Evolutionary conservation across 2,113 vertebrate genomes (phyloP).

Genomic region (Barbus barbus): DNA sequence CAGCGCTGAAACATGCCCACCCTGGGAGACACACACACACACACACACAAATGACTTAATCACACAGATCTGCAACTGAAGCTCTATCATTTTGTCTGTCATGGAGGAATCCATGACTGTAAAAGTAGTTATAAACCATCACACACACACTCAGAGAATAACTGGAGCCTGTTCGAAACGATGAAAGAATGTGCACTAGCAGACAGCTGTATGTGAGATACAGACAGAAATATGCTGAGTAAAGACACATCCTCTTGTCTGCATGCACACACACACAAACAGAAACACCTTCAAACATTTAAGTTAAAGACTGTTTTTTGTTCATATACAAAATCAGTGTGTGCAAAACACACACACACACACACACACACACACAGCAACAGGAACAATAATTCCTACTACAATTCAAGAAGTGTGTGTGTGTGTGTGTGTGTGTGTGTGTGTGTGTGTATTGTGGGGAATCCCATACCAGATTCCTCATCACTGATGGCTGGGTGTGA

Average conservation of each 20-base stretch:
- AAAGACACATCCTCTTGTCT: neutral
- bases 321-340: neutral
- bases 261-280: neutral
- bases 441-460: neutral
- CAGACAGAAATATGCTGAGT: neutral
- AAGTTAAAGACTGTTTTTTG: neutral
- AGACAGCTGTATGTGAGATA: constrained; percentile 3
- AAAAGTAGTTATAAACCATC: no score
- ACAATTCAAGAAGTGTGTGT: neutral
- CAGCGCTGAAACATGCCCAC: neutral
- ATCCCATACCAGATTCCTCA: constrained; percentile 30
- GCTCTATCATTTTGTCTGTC: neutral
- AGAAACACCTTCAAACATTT: neutral
- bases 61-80: neutral
- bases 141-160: neutral
- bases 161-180: neutral
- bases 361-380: neutral
- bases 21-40: neutral
- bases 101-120: no score
- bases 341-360: neutral
- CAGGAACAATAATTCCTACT: neutral
- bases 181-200: constrained; percentile 7
- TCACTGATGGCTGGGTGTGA: constrained; percentile 34
- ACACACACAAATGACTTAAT: neutral
- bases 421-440: neutral